A percentile compares a stretch with the other conserved stretches of the same genome.
These are phyloP conservation scores for Ophion ellenae DNA, from an alignment of 2,888 invertebrate species.

Conservation along the genomic window DNA sequence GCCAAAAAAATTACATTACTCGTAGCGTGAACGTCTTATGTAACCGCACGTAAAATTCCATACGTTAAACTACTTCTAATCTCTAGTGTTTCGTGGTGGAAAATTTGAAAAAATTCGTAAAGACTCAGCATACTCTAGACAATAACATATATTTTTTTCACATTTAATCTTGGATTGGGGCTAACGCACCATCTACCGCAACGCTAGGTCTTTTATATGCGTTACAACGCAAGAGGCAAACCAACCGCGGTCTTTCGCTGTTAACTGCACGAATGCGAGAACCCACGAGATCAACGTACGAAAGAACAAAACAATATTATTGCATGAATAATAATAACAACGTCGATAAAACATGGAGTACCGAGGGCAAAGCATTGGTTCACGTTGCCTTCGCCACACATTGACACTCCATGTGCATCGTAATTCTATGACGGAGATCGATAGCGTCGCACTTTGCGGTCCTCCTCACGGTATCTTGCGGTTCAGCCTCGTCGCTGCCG, in stretches of 20 bases:
- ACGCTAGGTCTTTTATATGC: background rate
- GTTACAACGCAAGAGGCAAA: slow-evolving; percentile 6
- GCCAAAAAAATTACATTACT: too few species aligned
- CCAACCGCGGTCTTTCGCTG: slow-evolving; percentile 24
- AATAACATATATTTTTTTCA: too few species aligned
- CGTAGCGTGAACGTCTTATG: too few species aligned
- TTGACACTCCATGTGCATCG: slow-evolving; percentile 35
- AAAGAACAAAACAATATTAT: background rate
- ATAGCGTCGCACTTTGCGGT: slow-evolving; percentile 71
- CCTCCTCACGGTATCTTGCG: slow-evolving; percentile 60
- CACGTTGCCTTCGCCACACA: slow-evolving; percentile 36
- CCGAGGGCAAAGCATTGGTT: background rate
- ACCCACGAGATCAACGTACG: background rate
- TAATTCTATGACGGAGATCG: slow-evolving; percentile 71
- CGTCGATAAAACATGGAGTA: background rate
- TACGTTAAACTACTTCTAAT: too few species aligned
- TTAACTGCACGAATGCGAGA: background rate
- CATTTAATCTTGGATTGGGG: too few species aligned
- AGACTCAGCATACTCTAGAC: too few species aligned
- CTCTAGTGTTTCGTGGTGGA: too few species aligned
- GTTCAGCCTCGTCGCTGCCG: slow-evolving; percentile 34
- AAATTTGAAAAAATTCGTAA: too few species aligned
- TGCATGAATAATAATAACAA: background rate
- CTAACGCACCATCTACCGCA: background rate
- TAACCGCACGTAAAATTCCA: too few species aligned